Percentiles rank a stretch among this genome's conserved stretches.
These are phyloP conservation scores for Bemisia tabaci DNA, from an alignment of 1,140 invertebrate genomes.

Conservation along the genomic window DNA sequence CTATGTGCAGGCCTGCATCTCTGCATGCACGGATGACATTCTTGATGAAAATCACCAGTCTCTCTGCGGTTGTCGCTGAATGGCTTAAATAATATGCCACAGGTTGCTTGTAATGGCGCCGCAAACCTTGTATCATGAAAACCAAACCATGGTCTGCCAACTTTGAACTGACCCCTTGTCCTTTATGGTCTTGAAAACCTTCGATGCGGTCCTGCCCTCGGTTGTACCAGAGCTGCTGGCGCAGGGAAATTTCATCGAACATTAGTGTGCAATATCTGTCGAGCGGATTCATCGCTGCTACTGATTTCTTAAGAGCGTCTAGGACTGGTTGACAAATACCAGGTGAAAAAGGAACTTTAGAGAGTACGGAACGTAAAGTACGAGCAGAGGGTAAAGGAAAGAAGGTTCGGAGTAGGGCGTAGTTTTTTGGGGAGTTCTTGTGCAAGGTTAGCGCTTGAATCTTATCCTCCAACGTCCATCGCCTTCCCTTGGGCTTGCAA, in stretches of 20 bases:
- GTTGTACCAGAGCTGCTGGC: neutral
- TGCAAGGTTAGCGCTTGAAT: neutral
- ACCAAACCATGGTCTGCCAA: neutral
- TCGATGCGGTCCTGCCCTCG: neutral
- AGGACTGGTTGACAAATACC: neutral
- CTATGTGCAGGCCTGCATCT: neutral
- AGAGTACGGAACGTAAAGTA: neutral
- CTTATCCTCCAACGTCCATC: slow-evolving; percentile 1
- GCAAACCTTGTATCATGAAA: neutral
- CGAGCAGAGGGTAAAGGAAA: slow-evolving; percentile 1
- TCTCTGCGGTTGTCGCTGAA: neutral
- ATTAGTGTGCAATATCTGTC: neutral
- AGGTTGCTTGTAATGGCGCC: neutral
- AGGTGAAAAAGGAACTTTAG: neutral
- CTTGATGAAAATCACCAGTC: neutral
- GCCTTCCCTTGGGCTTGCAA: neutral
- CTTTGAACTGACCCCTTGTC: neutral
- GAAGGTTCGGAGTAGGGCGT: neutral
- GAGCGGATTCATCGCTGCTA: neutral
- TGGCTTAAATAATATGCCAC: neutral
- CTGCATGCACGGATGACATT: neutral
- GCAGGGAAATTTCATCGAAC: neutral
- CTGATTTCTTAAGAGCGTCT: neutral
- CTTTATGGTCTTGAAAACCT: neutral
- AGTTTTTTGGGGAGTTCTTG: neutral